Evolutionary conservation across 1,140 invertebrate genomes (phyloP), one percentile per base, ranked within the genome.

Genomic region (Anoplolepis gracilipes): DNA sequence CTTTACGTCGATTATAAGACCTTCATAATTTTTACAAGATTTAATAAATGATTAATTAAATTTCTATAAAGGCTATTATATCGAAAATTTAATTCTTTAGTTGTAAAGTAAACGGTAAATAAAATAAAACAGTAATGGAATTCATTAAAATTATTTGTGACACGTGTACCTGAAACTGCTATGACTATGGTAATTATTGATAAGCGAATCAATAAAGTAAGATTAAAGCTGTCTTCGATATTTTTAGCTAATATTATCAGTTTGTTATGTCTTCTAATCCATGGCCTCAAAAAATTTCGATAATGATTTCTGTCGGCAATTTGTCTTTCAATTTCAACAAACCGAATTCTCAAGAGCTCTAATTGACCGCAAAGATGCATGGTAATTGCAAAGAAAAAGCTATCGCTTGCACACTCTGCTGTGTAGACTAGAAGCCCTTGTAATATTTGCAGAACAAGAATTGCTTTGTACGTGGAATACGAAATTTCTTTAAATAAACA

Each of bases 321-420:
- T 46, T 25, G 49, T 57, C 7, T 46, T 25, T 13, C 25, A 13
- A 81, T 0, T 57, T 81, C 78, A 57, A 22, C 22, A 53, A 81
- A 59, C n/a, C 64, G 33, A 81, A 39, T 72, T 6, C 13, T 85
- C 2, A 90, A 10, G 1, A 90, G 61, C n/a, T 90, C 73, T 16
- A 90, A 11, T 28, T 90, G 88, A 11, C 77, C 87, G 13, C 84
- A 84, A 6, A 88, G 69, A 11, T 90, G 88, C 61, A 70, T 77
- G 0, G 85, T 77, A 22, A 90, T 30, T 16, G 64, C 75, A 28
- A 90, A 88, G n/a, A 90, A 90, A 46, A 88, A 90, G 2, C 78
- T 77, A n/a, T 90, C 88, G n/a, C 3, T 36, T 30, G 42, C 28
- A 6, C 67, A 84, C n/a, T n/a, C 10, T 2, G 39, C 13, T 42